Evolutionary conservation across 30 jellyfish, hydroid and myxozoan genomes (phyloP).

Genomic region (Hydractinia symbiolongicarpus): DNA sequence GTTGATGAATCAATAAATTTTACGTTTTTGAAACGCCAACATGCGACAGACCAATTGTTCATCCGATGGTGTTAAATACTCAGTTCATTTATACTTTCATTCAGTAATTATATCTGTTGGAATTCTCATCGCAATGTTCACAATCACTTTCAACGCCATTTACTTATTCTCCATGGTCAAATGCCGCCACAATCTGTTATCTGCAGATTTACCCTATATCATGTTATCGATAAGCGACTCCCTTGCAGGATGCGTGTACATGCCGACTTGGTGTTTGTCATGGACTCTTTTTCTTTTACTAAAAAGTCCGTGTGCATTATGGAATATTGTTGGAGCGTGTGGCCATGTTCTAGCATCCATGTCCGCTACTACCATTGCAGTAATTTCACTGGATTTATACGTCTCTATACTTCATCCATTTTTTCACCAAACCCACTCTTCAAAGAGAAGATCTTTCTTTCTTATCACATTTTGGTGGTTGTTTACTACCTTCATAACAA

Average conservation of each 20-base stretch:
- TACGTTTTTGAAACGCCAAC: no score
- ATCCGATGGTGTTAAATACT: no score
- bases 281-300: neutral
- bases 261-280: neutral
- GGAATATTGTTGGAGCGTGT: neutral
- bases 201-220: neutral
- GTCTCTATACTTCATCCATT: neutral
- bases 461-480: neutral
- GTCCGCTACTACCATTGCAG: neutral
- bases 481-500: neutral
- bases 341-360: constrained; percentile 4
- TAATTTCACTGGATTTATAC: neutral
- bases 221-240: neutral
- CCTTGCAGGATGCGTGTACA: neutral
- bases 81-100: no score
- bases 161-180: no score
- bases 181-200: no score
- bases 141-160: no score
- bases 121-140: no score
- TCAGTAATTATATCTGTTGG: no score
- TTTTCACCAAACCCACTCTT: neutral
- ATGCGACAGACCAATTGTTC: no score
- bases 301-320: neutral
- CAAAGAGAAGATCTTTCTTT: neutral
- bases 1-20: no score